Conservation (phyloP, 2,113 vertebrate species). For the Semicossyphus pulcher region DNA sequence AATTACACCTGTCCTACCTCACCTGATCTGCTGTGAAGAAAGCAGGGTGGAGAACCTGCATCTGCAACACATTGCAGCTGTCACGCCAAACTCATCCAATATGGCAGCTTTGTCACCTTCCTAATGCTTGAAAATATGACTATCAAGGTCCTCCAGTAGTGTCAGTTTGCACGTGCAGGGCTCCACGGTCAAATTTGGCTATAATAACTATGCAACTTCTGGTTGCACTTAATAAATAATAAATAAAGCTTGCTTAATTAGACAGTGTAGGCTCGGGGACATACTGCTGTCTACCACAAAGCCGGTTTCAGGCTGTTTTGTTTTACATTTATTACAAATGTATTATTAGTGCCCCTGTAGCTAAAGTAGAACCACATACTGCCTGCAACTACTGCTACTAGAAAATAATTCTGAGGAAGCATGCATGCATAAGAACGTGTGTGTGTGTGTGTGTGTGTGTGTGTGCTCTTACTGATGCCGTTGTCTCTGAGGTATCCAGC, state of each 20-base stretch:
- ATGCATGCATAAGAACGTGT: neutral
- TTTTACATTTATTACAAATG: neutral
- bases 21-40: no score
- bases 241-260: neutral
- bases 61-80: no score
- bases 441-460: neutral
- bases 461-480: constrained; percentile 87
- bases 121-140: no score
- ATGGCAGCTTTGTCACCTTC: no score
- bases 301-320: neutral
- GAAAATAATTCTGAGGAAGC: neutral
- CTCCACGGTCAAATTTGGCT: no score
- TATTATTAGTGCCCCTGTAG: neutral
- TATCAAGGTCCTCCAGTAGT: no score
- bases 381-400: neutral
- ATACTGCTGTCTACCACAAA: neutral
- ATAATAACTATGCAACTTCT: no score
- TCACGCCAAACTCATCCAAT: no score
- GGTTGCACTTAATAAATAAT: no score
- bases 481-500: constrained; percentile 92
- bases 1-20: no score
- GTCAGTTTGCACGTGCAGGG: no score
- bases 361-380: neutral
- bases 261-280: neutral
- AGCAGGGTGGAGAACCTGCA: no score